Evolutionary conservation across 2,797 vertebrate genomes (phyloP), one percentile per base, ranked within the genome.

Genomic region (Hephaestus fuliginosus): DNA sequence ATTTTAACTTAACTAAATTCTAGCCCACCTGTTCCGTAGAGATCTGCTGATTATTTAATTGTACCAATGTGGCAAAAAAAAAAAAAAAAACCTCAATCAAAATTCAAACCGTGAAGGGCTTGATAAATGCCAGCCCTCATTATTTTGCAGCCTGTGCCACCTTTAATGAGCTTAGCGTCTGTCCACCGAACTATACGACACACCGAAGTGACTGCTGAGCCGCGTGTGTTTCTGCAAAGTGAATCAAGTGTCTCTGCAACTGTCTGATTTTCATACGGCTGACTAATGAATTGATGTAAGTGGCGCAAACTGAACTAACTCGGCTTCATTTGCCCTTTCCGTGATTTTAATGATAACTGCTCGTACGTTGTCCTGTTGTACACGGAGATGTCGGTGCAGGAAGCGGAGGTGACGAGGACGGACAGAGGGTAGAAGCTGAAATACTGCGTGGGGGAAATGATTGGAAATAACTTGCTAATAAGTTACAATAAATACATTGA

Each of bases 51-150:
- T 75, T 66, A 72, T 75, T 61, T 57, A 55, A 72, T 53, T 46
- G 18, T 8, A 30, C 36, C 22, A 18, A 70, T 43, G 36, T 53
- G 25, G 5, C 51, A 68, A 67, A 66, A 73, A 56, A 68, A 67
- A 66, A 73, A 43, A 63, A 65, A 52, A 55, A 7, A 73, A 44
- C 33, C 57, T 52, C 22, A 74, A 87, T 86, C 72, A 85, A 80
- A 83, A 85, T 87, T 84, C 82, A 65, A 73, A 81, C 49, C 62
- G 76, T 78, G 75, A 70, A 70, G 81, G 73, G 56, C 62, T 81
- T 80, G 81, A 86, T 89, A 87, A 89, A 90, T 89, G 86, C 70
- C 91, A 91, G 81, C 72, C 56, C 79, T 88, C 85, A 80, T 88
- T 85, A 86, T 84, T 82, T 70, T 67, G 63, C 65, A 62, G 70